Evolutionary conservation across 2,888 invertebrate species (phyloP), one percentile per base, ranked within the genome.

Genomic region (Mythimna albipuncta): DNA sequence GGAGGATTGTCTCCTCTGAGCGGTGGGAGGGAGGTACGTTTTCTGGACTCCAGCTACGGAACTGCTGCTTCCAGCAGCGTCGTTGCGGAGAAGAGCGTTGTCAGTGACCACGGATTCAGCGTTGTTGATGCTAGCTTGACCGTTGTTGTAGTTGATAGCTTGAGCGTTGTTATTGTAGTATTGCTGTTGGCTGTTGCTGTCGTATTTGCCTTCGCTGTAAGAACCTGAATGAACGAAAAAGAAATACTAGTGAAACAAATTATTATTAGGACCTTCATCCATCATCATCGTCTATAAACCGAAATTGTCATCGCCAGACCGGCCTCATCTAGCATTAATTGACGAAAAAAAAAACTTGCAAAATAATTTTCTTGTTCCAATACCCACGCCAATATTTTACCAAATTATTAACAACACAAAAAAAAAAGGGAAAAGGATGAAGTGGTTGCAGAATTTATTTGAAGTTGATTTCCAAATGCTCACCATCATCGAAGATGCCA

Each of bases 401-500:
- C 16, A 47, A 44, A 44, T 44, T 13, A 9, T 44, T 44, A 0
- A 1, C 44, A 13, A 13, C 44, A 13, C 5, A 13, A 5, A 0
- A 13, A 44, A n/a, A n/a, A n/a, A n/a, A n/a, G n/a, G 6, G 16
- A 47, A 6, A 6, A 16, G 47, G 16, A 47, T 47, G 47, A 19
- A 1, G 16, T 47, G 19, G 16, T 47, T 6, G 19, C 19, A 16
- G 0, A 57, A 26, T 26, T 26, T 16, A 57, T 26, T 16, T 2
- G 7, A 7, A 54, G 9, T 2, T 26, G 19, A 19, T 32, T 7
- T 32, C 32, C 16, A n/a, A 32, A 26, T 7, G n/a, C 79, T 81
- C 75, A 96, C 96, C 96, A 87, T 96, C 96, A 73, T 96, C 95
- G 69, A 89, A 95, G 66, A 96, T 95, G 3, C 96, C 96, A 75